Evolutionary conservation across 1,140 invertebrate species (phyloP).

Genomic region (Eriosoma lanigerum): DNA sequence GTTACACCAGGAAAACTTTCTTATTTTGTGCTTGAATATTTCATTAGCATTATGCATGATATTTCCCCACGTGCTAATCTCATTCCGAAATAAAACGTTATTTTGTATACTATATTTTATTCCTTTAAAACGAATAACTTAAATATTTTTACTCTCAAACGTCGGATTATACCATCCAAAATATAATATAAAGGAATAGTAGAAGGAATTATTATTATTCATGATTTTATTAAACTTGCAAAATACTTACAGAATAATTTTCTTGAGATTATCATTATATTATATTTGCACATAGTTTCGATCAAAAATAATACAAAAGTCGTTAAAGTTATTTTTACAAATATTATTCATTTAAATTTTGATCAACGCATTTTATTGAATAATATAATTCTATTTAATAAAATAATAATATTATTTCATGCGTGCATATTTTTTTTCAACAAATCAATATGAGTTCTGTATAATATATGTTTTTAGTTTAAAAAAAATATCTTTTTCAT

Average conservation of each 20-base stretch:
- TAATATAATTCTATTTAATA: no score
- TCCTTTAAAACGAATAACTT: background rate
- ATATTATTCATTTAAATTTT: no score
- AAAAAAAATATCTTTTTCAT: no score
- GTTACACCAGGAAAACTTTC: slow-evolving; percentile 23
- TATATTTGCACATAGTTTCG: no score
- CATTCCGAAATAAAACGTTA: background rate
- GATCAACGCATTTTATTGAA: no score
- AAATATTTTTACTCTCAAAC: background rate
- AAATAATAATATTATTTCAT: no score
- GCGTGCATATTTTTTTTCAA: no score
- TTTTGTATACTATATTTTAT: background rate
- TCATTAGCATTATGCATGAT: slow-evolving; percentile 16
- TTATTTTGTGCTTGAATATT: slow-evolving; percentile 36
- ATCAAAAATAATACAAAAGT: no score
- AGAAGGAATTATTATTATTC: background rate
- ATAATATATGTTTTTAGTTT: no score
- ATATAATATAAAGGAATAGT: background rate
- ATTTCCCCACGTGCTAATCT: slow-evolving; percentile 15
- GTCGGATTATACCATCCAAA: background rate
- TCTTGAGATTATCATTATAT: background rate
- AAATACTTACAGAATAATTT: background rate
- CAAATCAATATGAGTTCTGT: no score
- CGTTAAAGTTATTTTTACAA: no score
- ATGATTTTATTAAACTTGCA: slow-evolving; percentile 6